Conservation (phyloP, 2,113 vertebrate species). For the Pristiophorus japonicus region DNA sequence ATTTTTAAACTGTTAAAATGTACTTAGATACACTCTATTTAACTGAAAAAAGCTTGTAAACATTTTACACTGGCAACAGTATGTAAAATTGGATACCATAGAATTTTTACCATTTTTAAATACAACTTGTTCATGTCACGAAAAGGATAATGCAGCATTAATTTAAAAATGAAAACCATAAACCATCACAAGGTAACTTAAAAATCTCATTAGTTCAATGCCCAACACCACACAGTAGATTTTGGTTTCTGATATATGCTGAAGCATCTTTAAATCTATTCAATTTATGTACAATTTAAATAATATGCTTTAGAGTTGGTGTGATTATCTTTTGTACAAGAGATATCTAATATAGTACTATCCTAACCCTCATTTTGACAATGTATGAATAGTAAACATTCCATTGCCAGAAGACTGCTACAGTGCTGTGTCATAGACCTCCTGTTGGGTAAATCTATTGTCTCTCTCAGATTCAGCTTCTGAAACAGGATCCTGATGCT, state of each 20-base stretch:
- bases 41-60: constrained; percentile 20
- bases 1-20: constrained; percentile 4
- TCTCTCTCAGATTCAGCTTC: constrained; percentile 52
- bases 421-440: constrained; percentile 90
- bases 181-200: constrained; percentile 1
- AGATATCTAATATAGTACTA: constrained; percentile 26
- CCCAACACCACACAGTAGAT: constrained; percentile 1
- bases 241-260: constrained; percentile 18
- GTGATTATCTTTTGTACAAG: constrained; percentile 31
- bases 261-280: constrained; percentile 33
- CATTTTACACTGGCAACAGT: constrained; percentile 23
- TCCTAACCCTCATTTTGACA: constrained; percentile 13
- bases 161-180: not conserved
- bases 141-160: constrained; percentile 19
- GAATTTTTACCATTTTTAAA: not conserved
- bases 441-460: constrained; percentile 47
- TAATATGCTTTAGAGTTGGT: constrained; percentile 8
- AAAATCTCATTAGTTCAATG: constrained; percentile 26
- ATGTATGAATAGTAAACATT: not conserved
- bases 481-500: constrained; percentile 53
- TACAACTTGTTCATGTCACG: not conserved
- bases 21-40: not conserved
- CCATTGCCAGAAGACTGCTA: constrained; percentile 48
- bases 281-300: constrained; percentile 34
- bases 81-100: constrained; percentile 21